Percentiles rank a stretch among this genome's conserved stretches.
phyloP scores from a whole-genome alignment of 2,113 vertebrate species.

The Platichthys flesus region DNA sequence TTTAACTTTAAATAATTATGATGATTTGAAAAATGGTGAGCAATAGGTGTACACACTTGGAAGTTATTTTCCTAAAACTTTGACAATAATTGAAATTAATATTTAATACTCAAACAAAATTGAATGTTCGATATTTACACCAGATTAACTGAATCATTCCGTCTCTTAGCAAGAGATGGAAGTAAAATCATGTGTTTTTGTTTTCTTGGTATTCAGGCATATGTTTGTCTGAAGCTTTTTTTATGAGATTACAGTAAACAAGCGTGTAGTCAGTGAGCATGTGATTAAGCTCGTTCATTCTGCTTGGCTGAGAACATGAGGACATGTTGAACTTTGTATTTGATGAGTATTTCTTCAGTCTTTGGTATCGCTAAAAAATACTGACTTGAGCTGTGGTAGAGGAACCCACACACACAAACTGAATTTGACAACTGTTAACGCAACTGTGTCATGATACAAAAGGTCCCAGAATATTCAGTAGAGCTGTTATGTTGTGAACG shows the following conservation, averaged over 20 bases:
- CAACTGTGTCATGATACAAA: neutral
- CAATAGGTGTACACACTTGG: slow-evolving; percentile 5
- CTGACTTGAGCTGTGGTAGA: too few relatives aligned
- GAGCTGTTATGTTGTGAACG: neutral
- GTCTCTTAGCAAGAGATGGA: slow-evolving; percentile 17
- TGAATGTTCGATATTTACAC: slow-evolving; percentile 27
- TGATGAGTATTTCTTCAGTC: neutral
- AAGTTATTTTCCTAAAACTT: slow-evolving; percentile 11
- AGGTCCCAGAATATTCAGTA: neutral
- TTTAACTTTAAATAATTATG: neutral
- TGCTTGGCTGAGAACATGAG: slow-evolving; percentile 1
- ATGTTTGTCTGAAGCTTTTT: slow-evolving; percentile 15
- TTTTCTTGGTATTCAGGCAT: neutral
- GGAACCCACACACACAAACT: neutral
- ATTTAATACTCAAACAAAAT: neutral
- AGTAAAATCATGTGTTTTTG: slow-evolving; percentile 1
- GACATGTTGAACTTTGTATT: neutral
- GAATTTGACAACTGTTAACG: neutral
- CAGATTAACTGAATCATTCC: slow-evolving; percentile 18
- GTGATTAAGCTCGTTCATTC: neutral
- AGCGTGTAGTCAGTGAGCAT: slow-evolving; percentile 5
- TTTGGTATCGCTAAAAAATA: neutral
- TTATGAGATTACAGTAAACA: slow-evolving; percentile 38
- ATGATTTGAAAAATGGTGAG: slow-evolving; percentile 26
- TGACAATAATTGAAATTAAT: neutral